Conservation (phyloP, 2,113 vertebrate species). For the Paradisaea rubra region DNA sequence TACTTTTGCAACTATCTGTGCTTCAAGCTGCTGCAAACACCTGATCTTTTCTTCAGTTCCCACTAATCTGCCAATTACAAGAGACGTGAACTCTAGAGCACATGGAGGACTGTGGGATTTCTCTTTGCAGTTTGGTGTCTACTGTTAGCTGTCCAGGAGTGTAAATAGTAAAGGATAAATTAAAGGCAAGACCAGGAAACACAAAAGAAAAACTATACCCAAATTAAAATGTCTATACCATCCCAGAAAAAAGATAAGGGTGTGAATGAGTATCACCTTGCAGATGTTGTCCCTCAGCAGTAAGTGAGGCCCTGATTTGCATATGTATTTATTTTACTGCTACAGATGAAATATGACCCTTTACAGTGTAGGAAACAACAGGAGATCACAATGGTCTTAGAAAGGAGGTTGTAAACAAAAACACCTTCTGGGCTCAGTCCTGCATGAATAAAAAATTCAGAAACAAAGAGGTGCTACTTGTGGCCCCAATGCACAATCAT, state of each 20-base stretch:
- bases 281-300: not conserved
- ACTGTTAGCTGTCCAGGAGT: not conserved
- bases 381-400: not conserved
- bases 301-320: not conserved
- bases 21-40: not conserved
- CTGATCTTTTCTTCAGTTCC: not conserved
- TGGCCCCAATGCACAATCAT: not conserved
- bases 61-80: not conserved
- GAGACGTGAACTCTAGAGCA: not conserved
- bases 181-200: not conserved
- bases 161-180: not conserved
- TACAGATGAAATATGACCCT: not conserved
- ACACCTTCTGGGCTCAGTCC: not conserved
- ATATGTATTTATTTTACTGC: not conserved
- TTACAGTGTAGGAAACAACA: not conserved
- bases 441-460: not conserved
- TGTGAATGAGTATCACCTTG: not conserved
- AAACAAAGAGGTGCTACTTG: not conserved
- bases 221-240: not conserved
- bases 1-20: not conserved
- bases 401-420: not conserved
- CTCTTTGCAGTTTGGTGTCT: not conserved
- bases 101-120: not conserved
- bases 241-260: not conserved
- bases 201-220: not conserved